These are phyloP conservation scores for Drosophila emarginata DNA, from an alignment of 2,888 invertebrate genomes.

Conservation along the genomic window DNA sequence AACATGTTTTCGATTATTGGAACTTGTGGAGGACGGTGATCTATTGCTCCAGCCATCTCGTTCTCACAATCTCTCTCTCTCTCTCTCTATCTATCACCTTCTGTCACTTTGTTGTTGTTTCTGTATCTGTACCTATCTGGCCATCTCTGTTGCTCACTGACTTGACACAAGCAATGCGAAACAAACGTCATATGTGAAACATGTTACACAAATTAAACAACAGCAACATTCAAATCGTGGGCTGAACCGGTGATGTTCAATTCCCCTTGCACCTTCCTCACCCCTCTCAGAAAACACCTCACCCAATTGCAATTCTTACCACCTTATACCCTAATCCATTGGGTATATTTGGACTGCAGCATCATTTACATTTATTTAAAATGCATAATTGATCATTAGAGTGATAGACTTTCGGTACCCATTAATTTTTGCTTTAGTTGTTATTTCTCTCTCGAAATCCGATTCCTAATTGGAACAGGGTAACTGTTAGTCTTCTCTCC, in stretches of 20 bases:
- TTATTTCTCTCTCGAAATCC: background rate
- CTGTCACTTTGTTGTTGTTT: background rate
- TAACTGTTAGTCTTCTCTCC: background rate
- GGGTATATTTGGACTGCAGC: background rate
- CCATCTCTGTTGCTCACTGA: slow-evolving; percentile 3
- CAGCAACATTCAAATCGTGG: slow-evolving; percentile 34
- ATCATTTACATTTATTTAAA: background rate
- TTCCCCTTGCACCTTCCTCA: background rate
- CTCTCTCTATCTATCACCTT: background rate
- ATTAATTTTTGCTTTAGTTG: no score
- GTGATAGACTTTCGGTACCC: no score
- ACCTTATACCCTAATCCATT: background rate
- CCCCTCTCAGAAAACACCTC: background rate
- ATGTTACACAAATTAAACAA: slow-evolving; percentile 66
- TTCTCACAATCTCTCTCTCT: background rate
- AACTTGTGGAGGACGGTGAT: slow-evolving; percentile 3
- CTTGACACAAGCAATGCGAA: slow-evolving; percentile 35
- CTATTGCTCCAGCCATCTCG: slow-evolving; percentile 1
- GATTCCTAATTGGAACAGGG: background rate
- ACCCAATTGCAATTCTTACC: background rate
- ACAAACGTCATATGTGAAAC: slow-evolving; percentile 48
- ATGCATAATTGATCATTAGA: no score
- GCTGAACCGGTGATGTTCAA: slow-evolving; percentile 1
- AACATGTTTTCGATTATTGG: slow-evolving; percentile 5
- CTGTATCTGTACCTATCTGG: background rate